Evolutionary conservation across 2,113 vertebrate genomes (phyloP).

Genomic region (Brevimyrus niger): DNA sequence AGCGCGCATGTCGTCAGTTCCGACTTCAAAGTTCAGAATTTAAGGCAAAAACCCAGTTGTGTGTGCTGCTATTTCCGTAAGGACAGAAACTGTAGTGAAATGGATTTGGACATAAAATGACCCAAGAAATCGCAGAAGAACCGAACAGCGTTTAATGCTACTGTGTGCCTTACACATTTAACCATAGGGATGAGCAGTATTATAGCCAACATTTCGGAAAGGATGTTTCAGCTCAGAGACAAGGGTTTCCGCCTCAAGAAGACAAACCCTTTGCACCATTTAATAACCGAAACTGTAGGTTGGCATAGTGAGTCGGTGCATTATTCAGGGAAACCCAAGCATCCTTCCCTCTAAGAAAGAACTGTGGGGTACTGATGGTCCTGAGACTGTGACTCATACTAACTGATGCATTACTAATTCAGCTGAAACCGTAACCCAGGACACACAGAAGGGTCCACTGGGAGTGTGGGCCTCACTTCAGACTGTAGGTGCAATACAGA

Average conservation of each 20-base stretch:
- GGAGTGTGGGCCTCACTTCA: background rate
- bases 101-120: background rate
- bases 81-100: background rate
- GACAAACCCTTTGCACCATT: background rate
- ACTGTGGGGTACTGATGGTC: slow-evolving; percentile 38
- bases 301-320: slow-evolving; percentile 34
- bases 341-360: slow-evolving; percentile 32
- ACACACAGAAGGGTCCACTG: slow-evolving; percentile 26
- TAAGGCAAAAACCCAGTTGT: background rate
- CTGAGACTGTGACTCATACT: slow-evolving; percentile 37
- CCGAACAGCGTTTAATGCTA: background rate
- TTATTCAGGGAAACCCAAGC: slow-evolving; percentile 54
- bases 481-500: background rate
- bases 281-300: background rate
- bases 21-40: too few relatives aligned
- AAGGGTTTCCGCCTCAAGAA: background rate
- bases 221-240: background rate
- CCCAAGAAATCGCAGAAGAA: background rate
- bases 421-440: slow-evolving; percentile 41
- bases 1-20: too few relatives aligned
- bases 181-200: background rate
- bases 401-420: slow-evolving; percentile 53
- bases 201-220: background rate
- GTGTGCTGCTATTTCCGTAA: background rate
- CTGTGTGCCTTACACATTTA: background rate